A percentile compares a stretch with the other conserved stretches of the same genome.
phyloP scores from a whole-genome alignment of 2,888 invertebrate genomes.

The Pachydiplax longipennis region DNA sequence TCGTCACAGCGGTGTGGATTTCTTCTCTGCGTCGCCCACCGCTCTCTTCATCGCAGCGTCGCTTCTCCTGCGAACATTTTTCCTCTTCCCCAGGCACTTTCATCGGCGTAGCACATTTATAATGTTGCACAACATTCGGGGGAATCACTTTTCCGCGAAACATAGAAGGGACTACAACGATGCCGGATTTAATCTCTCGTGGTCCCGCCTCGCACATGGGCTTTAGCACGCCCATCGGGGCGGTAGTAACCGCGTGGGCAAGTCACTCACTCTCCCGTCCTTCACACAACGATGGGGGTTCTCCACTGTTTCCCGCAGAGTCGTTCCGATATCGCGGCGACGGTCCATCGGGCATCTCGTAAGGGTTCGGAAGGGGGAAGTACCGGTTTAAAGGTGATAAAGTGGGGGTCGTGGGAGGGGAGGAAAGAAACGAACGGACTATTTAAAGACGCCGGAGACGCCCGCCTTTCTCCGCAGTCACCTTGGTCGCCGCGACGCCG shows the following conservation, averaged over 20 bases:
- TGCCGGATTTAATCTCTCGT: too few relatives aligned
- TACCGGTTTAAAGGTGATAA: neutral
- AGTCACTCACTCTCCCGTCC: neutral
- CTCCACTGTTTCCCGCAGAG: neutral
- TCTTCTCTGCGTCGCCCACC: neutral
- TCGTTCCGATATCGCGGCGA: neutral
- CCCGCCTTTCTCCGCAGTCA: neutral
- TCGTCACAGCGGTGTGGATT: neutral
- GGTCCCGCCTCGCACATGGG: too few relatives aligned
- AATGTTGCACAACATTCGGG: neutral
- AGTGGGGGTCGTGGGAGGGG: neutral
- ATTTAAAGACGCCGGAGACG: constrained; percentile 20
- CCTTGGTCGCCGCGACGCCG: constrained; percentile 33
- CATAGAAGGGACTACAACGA: too few relatives aligned
- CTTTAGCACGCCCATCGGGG: too few relatives aligned
- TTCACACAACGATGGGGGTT: neutral
- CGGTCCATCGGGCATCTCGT: neutral
- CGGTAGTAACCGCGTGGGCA: neutral
- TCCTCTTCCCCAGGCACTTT: neutral
- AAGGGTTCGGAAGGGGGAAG: too few relatives aligned
- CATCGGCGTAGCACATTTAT: neutral
- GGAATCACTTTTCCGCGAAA: neutral
- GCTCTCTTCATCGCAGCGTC: neutral
- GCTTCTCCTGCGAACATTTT: neutral
- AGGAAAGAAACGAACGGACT: neutral